Evolutionary conservation across 1,140 invertebrate genomes (phyloP), one percentile per base, ranked within the genome.

Genomic region (Phymorhynchus buccinoides): DNA sequence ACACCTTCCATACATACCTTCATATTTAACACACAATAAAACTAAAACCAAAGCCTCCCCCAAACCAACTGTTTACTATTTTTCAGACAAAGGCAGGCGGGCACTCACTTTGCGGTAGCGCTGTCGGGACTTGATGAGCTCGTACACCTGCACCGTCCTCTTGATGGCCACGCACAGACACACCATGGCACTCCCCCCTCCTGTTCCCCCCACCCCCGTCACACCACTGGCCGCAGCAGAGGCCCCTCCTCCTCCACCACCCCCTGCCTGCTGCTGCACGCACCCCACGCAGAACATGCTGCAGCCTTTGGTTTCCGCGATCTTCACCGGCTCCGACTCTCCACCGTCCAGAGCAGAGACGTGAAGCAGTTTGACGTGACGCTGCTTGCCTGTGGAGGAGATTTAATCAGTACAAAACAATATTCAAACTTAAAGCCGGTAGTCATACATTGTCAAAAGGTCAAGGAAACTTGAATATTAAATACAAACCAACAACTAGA

Each of bases 241-340:
- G n/a, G n/a, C n/a, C n/a, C n/a, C n/a, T n/a, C n/a, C n/a, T n/a
- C n/a, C n/a, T n/a, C n/a, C n/a, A 95, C 66, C 96, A 95, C 79
- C 97, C 95, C 89, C 97, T 97, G 83, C 93, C 93, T 89, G 95
- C 52, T 86, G 82, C 62, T 88, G 95, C 89, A 91, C 83, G 37
- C 95, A 92, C 52, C 96, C 96, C 81, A 96, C 96, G 80, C 96
- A 96, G 83, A 98, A 95, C 71, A 96, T 95, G 80, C 97, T 96
- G 90, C 97, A 98, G 78, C 94, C 94, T 89, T 95, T 95, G 3
- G 94, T 95, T 84, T 96, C 95, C 35, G 86, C 88, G 14, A 98
- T 96, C 95, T 99, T 99, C 44, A 99, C 97, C 95, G 98, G 98
- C 94, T 99, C 98, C 32, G 98, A 97, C 85, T 99, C 98, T 88